These are phyloP conservation scores for Vidua chalybeata DNA, from an alignment of 2,113 vertebrate genomes.

Conservation along the genomic window DNA sequence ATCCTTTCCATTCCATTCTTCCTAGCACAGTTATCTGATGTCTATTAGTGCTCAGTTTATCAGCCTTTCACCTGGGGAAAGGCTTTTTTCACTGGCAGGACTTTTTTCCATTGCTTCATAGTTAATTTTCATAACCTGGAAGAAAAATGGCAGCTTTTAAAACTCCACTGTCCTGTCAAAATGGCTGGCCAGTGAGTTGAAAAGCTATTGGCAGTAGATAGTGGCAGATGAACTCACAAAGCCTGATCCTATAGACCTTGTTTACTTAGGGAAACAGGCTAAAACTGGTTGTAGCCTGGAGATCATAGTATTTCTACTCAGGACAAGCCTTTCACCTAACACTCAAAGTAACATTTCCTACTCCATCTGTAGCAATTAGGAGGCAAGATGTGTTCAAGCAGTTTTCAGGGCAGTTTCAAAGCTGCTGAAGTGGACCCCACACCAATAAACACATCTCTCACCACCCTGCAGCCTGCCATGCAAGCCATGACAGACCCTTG, in stretches of 20 bases:
- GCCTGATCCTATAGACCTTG: background rate
- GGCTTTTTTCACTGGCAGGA: background rate
- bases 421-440: background rate
- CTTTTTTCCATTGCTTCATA: background rate
- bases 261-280: background rate
- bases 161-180: background rate
- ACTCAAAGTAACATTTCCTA: background rate
- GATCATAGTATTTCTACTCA: background rate
- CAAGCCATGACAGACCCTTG: background rate
- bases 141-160: background rate
- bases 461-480: background rate
- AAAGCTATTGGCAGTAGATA: background rate
- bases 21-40: background rate
- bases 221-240: background rate
- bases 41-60: background rate
- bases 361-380: background rate
- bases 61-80: background rate
- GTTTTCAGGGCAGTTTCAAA: background rate
- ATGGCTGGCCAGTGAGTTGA: background rate
- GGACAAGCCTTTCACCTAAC: background rate
- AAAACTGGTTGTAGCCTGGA: background rate
- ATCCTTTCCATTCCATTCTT: background rate
- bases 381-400: background rate
- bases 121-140: background rate
- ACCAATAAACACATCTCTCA: rapidly evolving